Conservation (phyloP, 2,888 invertebrate genomes). For the Cataglyphis livida region DNA sequence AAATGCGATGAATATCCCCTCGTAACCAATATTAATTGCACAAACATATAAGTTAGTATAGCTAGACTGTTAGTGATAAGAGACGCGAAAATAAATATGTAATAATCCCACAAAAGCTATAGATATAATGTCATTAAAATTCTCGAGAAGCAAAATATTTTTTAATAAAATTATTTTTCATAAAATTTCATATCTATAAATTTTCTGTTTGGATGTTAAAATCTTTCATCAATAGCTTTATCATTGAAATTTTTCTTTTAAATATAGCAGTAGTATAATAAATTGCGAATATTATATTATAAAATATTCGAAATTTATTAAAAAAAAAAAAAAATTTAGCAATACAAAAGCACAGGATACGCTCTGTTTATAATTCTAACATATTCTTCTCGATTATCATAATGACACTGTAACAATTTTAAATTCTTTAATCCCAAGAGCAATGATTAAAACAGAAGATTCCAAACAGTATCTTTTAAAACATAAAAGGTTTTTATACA, state of each 20-base stretch:
- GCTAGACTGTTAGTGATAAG: slow-evolving; percentile 62
- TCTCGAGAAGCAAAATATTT: neutral
- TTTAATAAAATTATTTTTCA: neutral
- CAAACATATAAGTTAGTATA: slow-evolving; percentile 65
- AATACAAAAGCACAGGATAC: neutral
- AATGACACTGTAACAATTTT: neutral
- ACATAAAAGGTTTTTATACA: neutral
- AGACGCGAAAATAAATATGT: neutral
- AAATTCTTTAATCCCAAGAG: slow-evolving; percentile 18
- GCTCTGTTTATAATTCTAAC: neutral
- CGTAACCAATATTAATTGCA: slow-evolving; percentile 18
- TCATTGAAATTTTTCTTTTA: neutral
- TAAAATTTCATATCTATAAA: neutral
- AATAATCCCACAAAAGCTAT: neutral
- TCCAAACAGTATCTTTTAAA: slow-evolving; percentile 31
- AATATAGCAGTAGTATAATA: no score
- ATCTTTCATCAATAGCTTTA: neutral
- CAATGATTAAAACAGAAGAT: slow-evolving; percentile 44
- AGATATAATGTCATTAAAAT: slow-evolving; percentile 14
- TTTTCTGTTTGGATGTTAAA: neutral
- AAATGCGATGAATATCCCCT: neutral
- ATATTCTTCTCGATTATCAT: neutral
- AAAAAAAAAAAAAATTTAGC: neutral
- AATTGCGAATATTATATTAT: neutral
- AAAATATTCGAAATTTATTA: neutral